Percentiles rank a stretch among this genome's conserved stretches.
These are phyloP conservation scores for Cylas formicarius DNA, from an alignment of 1,140 invertebrate genomes.

Conservation along the genomic window DNA sequence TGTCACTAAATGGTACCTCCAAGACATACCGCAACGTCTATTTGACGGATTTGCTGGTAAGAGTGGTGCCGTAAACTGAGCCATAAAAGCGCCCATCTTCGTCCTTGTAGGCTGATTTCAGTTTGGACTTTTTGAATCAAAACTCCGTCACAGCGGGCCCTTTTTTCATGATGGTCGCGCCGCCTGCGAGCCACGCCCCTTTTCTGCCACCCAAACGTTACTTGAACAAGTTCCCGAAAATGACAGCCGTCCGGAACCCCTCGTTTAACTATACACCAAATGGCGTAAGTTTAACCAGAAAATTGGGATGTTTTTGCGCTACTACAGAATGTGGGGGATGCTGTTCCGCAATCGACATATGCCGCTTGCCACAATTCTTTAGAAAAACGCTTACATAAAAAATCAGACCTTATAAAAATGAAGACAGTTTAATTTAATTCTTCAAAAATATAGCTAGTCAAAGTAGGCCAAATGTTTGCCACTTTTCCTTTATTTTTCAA, in stretches of 20 bases:
- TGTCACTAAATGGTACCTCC: conserved; percentile 73
- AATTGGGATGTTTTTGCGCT: too few relatives aligned
- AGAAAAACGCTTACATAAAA: too few relatives aligned
- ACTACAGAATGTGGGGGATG: too few relatives aligned
- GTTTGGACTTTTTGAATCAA: conserved; percentile 51
- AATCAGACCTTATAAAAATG: too few relatives aligned
- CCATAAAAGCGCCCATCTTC: too few relatives aligned
- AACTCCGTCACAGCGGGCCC: conserved; percentile 41
- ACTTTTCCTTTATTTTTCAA: too few relatives aligned
- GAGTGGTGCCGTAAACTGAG: conserved; percentile 37
- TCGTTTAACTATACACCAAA: conserved; percentile 62
- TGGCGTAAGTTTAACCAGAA: conserved; percentile 41
- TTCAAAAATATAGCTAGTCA: too few relatives aligned
- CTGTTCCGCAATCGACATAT: too few relatives aligned
- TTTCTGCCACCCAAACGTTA: conserved; percentile 74
- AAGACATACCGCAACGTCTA: conserved; percentile 61
- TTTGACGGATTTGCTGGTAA: conserved; percentile 78
- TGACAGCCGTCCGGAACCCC: conserved; percentile 56
- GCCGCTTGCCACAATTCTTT: too few relatives aligned
- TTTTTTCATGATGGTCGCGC: conserved; percentile 78
- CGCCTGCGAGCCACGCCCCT: conserved; percentile 77
- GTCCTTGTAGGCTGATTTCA: conserved; percentile 47
- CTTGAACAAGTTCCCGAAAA: conserved; percentile 50
- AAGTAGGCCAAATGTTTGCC: too few relatives aligned
- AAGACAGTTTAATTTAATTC: too few relatives aligned